Percentiles rank a stretch among this genome's conserved stretches.
phyloP scores from a whole-genome alignment of 2,797 vertebrate genomes.

The Neosalanx taihuensis region DNA sequence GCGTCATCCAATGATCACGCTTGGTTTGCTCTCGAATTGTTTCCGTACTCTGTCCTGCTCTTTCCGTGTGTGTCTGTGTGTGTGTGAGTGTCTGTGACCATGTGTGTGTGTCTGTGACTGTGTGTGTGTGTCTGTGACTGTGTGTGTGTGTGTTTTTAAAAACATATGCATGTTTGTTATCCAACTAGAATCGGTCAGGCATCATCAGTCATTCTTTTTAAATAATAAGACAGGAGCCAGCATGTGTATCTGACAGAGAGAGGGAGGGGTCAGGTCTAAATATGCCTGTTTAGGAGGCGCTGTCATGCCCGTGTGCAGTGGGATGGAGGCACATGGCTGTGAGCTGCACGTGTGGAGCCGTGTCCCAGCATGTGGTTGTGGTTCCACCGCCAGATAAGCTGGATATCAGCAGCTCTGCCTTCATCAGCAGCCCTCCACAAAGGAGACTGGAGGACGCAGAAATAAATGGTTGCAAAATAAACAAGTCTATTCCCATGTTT shows the following conservation, averaged over 20 bases:
- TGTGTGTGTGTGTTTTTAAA: not conserved
- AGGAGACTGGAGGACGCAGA: conserved; percentile 48
- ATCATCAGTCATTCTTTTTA: conserved; percentile 51
- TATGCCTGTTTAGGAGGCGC: no score
- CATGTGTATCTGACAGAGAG: conserved; percentile 5
- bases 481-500: conserved; percentile 66
- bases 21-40: conserved; percentile 54
- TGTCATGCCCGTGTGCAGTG: no score
- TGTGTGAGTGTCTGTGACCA: not conserved
- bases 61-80: conserved; percentile 19
- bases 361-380: conserved; percentile 9
- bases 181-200: conserved; percentile 3
- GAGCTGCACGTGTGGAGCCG: not conserved
- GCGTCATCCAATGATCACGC: conserved; percentile 56
- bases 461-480: conserved; percentile 68
- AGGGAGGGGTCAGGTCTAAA: no score
- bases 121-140: not conserved
- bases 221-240: conserved; percentile 39
- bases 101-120: conserved; percentile 1
- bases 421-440: conserved; percentile 66
- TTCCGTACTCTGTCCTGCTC: conserved; percentile 62
- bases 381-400: conserved; percentile 58
- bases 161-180: not conserved
- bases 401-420: conserved; percentile 66
- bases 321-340: not conserved